Evolutionary conservation across 2,888 invertebrate genomes (phyloP).

Genomic region (Melieria crassipennis): DNA sequence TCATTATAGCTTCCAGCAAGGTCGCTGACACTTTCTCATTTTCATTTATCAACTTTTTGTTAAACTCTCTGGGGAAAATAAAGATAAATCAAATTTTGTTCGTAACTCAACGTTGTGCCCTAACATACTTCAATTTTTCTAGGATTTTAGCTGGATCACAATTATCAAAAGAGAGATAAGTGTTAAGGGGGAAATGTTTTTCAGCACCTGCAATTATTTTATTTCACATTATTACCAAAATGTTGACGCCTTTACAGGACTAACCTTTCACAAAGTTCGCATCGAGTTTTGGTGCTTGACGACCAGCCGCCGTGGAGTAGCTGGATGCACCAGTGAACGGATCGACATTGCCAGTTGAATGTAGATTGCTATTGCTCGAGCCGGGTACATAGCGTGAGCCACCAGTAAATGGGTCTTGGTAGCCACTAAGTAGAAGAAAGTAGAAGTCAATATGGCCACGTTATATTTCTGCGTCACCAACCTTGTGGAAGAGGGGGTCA

Average conservation of each 20-base stretch:
- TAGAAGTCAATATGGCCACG: background rate
- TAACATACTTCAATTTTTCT: conserved; percentile 70
- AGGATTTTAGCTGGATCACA: conserved; percentile 80
- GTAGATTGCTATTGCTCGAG: conserved; percentile 50
- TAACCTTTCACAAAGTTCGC: conserved; percentile 53
- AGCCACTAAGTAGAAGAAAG: conserved; percentile 56
- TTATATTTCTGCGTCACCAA: conserved; percentile 20
- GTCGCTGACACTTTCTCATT: conserved; percentile 55
- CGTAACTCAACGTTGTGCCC: background rate
- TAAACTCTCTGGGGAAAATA: conserved; percentile 71
- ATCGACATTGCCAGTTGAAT: conserved; percentile 68
- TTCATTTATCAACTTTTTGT: conserved; percentile 67
- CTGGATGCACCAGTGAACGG: conserved; percentile 77
- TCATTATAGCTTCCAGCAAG: conserved; percentile 68
- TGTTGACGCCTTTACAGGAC: background rate
- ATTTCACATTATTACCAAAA: no score
- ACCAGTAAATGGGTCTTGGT: conserved; percentile 77
- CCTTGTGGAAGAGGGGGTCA: conserved; percentile 44
- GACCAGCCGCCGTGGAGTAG: conserved; percentile 71
- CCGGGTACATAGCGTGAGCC: conserved; percentile 74
- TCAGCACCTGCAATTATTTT: conserved; percentile 43
- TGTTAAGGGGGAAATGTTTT: conserved; percentile 65
- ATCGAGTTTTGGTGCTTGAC: conserved; percentile 47
- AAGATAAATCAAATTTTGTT: background rate
- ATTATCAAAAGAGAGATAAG: conserved; percentile 78